Percentiles rank a stretch among this genome's conserved stretches.
These are phyloP conservation scores for Sciaenops ocellatus DNA, from an alignment of 2,797 vertebrate genomes.

Conservation along the genomic window DNA sequence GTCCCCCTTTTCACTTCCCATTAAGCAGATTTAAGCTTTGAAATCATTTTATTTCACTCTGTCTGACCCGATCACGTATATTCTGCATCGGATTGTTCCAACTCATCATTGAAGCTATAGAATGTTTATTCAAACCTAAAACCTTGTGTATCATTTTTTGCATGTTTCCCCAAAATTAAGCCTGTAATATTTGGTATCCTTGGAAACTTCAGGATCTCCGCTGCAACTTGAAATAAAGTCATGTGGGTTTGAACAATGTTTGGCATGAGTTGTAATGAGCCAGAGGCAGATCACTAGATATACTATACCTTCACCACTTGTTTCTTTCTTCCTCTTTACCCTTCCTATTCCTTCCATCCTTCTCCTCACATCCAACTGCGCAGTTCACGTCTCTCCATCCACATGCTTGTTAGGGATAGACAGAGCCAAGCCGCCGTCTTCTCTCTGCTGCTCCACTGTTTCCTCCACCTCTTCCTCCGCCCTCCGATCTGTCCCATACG, in stretches of 20 bases:
- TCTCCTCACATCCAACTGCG: constrained; percentile 14
- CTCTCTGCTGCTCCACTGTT: constrained; percentile 21
- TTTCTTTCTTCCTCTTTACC: constrained; percentile 27
- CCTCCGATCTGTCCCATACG: constrained; percentile 62
- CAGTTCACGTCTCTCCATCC: constrained; percentile 11
- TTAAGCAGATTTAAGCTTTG: constrained; percentile 17
- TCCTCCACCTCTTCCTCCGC: constrained; percentile 35
- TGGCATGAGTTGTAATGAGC: constrained; percentile 21
- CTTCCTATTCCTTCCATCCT: constrained; percentile 16
- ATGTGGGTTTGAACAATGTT: constrained; percentile 36
- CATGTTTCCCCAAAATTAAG: constrained; percentile 9
- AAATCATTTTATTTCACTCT: neutral
- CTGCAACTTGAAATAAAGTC: constrained; percentile 32
- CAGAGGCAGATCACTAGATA: constrained; percentile 8
- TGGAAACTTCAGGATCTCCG: constrained; percentile 31
- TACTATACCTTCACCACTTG: neutral
- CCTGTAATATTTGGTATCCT: constrained; percentile 32
- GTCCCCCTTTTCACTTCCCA: constrained; percentile 35
- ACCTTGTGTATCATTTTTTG: constrained; percentile 11
- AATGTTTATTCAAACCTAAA: constrained; percentile 27
- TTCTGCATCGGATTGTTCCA: neutral
- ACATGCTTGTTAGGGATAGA: constrained; percentile 25
- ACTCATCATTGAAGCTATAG: constrained; percentile 17
- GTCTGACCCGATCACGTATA: constrained; percentile 19
- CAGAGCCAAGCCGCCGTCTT: constrained; percentile 29